Evolutionary conservation across 2,113 vertebrate species (phyloP).

Genomic region (Etia nguti): DNA sequence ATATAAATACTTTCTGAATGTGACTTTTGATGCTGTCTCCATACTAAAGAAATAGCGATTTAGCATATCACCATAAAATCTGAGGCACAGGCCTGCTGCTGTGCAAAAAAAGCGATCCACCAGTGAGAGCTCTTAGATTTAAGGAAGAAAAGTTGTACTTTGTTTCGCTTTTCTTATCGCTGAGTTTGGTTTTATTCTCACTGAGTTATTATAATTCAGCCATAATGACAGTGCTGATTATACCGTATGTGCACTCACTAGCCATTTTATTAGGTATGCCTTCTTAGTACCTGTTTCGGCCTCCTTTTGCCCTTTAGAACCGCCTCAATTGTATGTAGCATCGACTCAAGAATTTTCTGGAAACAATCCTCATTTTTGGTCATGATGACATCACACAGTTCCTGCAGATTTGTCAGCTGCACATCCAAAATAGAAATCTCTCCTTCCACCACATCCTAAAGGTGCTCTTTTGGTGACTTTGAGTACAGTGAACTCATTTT

Average conservation of each 20-base stretch:
- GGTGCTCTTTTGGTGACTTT: not conserved
- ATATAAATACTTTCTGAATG: not conserved
- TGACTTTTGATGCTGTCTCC: not conserved
- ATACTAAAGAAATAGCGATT: not conserved
- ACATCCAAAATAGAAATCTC: not conserved
- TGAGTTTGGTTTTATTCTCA: not conserved
- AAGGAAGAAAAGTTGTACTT: not conserved
- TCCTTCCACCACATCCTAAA: not conserved
- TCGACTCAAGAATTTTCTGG: not conserved
- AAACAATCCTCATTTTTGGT: not conserved
- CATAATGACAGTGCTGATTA: not conserved
- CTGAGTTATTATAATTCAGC: not conserved
- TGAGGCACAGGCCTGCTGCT: not conserved
- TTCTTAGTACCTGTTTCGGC: not conserved
- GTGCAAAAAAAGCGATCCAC: not conserved
- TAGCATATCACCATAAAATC: not conserved
- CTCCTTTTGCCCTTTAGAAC: not conserved
- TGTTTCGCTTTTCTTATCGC: fast-evolving
- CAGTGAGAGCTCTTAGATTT: not conserved
- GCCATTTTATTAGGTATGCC: not conserved
- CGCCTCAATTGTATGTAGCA: not conserved
- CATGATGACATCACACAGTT: not conserved
- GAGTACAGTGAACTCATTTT: not conserved
- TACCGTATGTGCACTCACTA: not conserved
- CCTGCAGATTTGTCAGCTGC: not conserved